Base-by-base conservation (phyloP, 2,797 vertebrate genomes). In the Artibeus lituratus region DNA sequence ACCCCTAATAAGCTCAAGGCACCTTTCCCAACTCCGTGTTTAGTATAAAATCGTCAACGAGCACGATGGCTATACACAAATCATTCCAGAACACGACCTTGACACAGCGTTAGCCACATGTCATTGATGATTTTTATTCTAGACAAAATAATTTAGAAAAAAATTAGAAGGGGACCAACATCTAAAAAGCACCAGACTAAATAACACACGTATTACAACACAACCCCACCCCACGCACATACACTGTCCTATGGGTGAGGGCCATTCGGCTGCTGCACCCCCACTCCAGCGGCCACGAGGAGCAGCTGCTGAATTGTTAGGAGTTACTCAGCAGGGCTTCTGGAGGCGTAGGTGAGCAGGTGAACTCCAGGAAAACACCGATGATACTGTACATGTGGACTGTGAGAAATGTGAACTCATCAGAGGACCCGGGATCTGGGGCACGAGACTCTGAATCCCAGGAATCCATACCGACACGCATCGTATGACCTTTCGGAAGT, bases 61-160 rank as follows among this genome's bases (percentile, higher is more conserved):
- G 18, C 29, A 78, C 65, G 42, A 35, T 69, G 49, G 67, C 53
- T 42, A 21, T 49, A 35, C 32, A 51, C 29, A 78, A 47, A 57
- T 67, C 39, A 88, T 69, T 47, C 42, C 53, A 77, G 69, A 91
- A 70, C 10, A 72, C 44, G 69, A 51, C 49, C 35, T 51, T 83
- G 76, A 83, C 21, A 15, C 24, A 37, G 53, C 35, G 32, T 77
- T 62, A 77, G 16, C 21, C 22, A 10, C 62, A 5, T 39, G 19
- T 47, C 44, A 47, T 49, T 91, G 78, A 73, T 26, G 65, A 35
- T 86, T 80, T 84, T 77, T 22, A 67, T 57, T 67, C 73, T 67
- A 72, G 35, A n/a, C 44, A 72, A 83, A 87, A 83, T 37, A 78
- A 87, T 84, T 96, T 65, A 87, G 69, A 78, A 69, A 78, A 65